Base-by-base conservation (phyloP, 2,888 invertebrate species). In the Odontocerum albicorne region DNA sequence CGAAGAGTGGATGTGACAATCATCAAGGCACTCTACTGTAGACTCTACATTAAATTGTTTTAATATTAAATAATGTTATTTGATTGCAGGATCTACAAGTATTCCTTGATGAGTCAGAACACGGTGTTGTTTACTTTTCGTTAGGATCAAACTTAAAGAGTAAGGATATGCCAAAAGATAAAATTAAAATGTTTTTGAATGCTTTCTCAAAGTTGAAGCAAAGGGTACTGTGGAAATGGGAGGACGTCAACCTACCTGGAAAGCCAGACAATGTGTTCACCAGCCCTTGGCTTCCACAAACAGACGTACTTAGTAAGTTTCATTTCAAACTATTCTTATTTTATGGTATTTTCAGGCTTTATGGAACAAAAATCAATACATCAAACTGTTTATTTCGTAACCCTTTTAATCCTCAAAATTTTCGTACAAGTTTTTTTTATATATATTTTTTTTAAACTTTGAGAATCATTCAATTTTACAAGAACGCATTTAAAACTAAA, bases 211-310 rank as follows among this genome's bases (percentile, higher is more conserved):
- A 67, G 15, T 57, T 78, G 21, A 70, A 71, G 49, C 73, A 75
- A 56, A 66, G 69, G 6, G 67, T 79, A 1, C 57, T 79, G 1
- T 76, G 77, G 75, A 79, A 78, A 62, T 79, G 73, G 65, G 76
- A 77, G 60, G 67, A 72, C 36, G 72, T 73, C 20, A 65, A 64
- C 2, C 63, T 72, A 3, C 70, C 72, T 0, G 72, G 70, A 7
- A 67, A 72, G 52, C 70, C 77, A 0, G 47, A 67, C 0, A 80
- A 81, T 62, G 71, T 83, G 0, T 68, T 72, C 38, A 67, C 73
- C 3, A 64, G 65, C 43, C 75, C 77, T 51, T 84, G 84, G 84
- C 63, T 82, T 19, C 83, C 83, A 0, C 84, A 84, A 62, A 72
- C 75, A 55, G 78, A 77, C 54, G 69, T 81, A 12, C 65, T 82